These are phyloP conservation scores for Ochotona princeps DNA, from an alignment of 2,113 vertebrate genomes.

Conservation along the genomic window DNA sequence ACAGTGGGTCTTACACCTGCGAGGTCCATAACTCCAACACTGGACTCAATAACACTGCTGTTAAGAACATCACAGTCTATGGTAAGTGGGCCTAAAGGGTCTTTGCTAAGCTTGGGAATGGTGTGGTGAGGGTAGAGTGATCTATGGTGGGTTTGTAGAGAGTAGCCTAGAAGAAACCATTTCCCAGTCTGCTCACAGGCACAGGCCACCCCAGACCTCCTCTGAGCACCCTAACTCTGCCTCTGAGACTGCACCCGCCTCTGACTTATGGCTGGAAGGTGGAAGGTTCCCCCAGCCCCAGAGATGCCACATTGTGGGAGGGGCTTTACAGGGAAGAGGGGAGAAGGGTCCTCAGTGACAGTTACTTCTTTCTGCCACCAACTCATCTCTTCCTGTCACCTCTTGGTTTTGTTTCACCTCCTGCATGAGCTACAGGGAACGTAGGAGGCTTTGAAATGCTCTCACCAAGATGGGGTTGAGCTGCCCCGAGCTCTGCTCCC, in stretches of 20 bases:
- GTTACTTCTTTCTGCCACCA: background rate
- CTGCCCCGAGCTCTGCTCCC: background rate
- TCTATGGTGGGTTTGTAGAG: background rate
- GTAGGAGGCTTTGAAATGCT: background rate
- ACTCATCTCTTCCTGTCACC: background rate
- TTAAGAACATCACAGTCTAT: background rate
- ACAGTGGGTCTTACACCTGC: conserved; percentile 56
- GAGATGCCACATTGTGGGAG: background rate
- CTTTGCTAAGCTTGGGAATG: too few species aligned
- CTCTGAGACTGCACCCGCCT: background rate
- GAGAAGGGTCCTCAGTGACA: background rate
- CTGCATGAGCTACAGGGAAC: background rate
- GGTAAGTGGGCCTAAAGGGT: conserved; percentile 22
- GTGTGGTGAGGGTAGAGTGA: background rate
- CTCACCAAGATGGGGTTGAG: too few species aligned
- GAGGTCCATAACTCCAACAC: background rate
- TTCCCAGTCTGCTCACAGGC: background rate
- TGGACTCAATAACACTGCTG: background rate
- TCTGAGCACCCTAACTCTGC: background rate
- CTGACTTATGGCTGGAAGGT: background rate
- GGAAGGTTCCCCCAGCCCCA: background rate
- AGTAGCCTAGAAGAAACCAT: background rate
- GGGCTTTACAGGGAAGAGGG: background rate
- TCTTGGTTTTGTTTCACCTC: background rate
- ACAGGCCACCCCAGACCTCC: background rate